Evolutionary conservation across 2,888 invertebrate species (phyloP).

Genomic region (Ommatoiulus sabulosus): DNA sequence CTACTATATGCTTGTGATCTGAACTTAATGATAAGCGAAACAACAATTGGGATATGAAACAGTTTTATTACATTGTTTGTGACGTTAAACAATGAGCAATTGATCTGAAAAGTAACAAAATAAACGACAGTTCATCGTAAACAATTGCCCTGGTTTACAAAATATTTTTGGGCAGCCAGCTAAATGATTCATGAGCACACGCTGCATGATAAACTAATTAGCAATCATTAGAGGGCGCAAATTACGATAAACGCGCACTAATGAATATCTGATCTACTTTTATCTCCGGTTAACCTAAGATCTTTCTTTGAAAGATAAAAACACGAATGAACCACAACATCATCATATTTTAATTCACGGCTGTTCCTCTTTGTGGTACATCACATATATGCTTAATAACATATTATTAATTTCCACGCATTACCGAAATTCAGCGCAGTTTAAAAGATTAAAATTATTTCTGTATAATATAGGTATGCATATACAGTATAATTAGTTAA

Average conservation of each 20-base stretch:
- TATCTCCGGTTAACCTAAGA: neutral
- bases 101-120: neutral
- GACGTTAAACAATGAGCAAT: neutral
- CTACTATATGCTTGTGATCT: neutral
- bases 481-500: too few relatives aligned
- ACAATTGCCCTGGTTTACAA: neutral
- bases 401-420: too few relatives aligned
- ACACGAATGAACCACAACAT: neutral
- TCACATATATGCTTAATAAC: too few relatives aligned
- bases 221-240: neutral
- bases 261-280: neutral
- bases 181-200: neutral
- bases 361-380: too few relatives aligned
- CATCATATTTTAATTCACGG: neutral
- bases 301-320: neutral
- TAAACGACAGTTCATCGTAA: neutral
- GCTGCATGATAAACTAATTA: neutral
- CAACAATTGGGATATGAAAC: constrained; percentile 18
- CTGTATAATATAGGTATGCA: too few relatives aligned
- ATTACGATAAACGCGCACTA: neutral
- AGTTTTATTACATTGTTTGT: constrained; percentile 21
- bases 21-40: constrained; percentile 22
- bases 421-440: too few relatives aligned
- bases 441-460: too few relatives aligned
- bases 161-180: neutral